Conservation (phyloP, 1,140 invertebrate species). For the Venturia canescens region DNA sequence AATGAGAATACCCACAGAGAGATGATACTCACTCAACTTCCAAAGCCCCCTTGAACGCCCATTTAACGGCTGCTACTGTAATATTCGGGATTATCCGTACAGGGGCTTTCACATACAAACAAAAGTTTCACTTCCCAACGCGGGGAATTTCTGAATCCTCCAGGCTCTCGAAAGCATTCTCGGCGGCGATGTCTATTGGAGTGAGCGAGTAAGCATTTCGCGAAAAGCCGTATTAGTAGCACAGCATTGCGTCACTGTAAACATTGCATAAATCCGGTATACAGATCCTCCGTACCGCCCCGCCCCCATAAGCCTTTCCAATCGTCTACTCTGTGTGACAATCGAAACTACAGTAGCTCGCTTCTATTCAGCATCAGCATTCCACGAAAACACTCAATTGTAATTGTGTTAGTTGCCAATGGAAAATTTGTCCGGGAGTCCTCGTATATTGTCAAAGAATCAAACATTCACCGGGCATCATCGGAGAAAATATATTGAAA, state of each 20-base stretch:
- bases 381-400: conserved; percentile 30
- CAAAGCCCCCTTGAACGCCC: conserved; percentile 42
- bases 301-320: conserved; percentile 23
- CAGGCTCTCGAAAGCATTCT: conserved; percentile 41
- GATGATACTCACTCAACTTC: conserved; percentile 42
- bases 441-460: conserved; percentile 37
- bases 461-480: conserved; percentile 24
- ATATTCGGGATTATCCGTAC: conserved; percentile 72
- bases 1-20: not conserved
- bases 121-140: conserved; percentile 74
- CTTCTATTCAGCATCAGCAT: conserved; percentile 29
- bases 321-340: conserved; percentile 27
- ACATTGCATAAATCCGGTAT: conserved; percentile 71
- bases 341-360: conserved; percentile 43
- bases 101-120: conserved; percentile 70
- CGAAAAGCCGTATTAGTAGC: conserved; percentile 73
- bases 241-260: conserved; percentile 70
- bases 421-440: conserved; percentile 10
- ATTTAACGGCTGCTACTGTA: conserved; percentile 56
- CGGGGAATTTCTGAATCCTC: conserved; percentile 61
- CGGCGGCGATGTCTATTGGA: conserved; percentile 25
- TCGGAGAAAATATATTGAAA: conserved; percentile 37
- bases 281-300: conserved; percentile 52
- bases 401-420: conserved; percentile 28
- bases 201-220: conserved; percentile 59